A percentile compares a stretch with the other conserved stretches of the same genome.
Conservation (phyloP, 2,888 invertebrate species). For the Balanococcus diminutus region DNA sequence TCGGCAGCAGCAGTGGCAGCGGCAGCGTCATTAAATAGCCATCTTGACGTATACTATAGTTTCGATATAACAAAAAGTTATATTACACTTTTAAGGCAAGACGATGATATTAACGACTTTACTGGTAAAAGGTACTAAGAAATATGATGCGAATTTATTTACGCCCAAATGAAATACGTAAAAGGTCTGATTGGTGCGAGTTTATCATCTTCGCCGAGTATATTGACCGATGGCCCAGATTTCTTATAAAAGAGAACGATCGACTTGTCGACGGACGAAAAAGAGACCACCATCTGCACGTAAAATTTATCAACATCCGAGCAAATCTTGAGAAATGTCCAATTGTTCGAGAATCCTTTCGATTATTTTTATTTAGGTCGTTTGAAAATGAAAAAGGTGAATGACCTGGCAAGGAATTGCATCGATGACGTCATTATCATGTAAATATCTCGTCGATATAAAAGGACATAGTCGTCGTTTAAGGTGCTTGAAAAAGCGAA, state of each 20-base stretch:
- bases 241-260: too few species aligned
- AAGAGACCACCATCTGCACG: too few species aligned
- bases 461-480: neutral
- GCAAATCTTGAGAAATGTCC: too few species aligned
- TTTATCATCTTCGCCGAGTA: neutral
- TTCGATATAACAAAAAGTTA: neutral
- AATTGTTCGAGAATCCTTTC: too few species aligned
- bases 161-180: too few species aligned
- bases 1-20: neutral
- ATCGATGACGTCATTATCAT: neutral
- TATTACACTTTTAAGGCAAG: neutral
- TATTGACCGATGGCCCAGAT: neutral
- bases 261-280: too few species aligned
- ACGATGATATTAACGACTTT: neutral
- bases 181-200: neutral
- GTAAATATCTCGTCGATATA: neutral
- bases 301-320: too few species aligned
- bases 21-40: neutral
- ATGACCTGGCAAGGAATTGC: neutral
- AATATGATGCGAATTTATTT: neutral
- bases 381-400: neutral
- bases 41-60: neutral
- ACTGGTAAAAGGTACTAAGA: neutral
- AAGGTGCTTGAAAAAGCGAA: neutral
- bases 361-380: neutral